Percentiles rank a stretch among this genome's conserved stretches.
Evolutionary conservation across 2,797 vertebrate species (phyloP).

Genomic region (Diglossa cyanea): DNA sequence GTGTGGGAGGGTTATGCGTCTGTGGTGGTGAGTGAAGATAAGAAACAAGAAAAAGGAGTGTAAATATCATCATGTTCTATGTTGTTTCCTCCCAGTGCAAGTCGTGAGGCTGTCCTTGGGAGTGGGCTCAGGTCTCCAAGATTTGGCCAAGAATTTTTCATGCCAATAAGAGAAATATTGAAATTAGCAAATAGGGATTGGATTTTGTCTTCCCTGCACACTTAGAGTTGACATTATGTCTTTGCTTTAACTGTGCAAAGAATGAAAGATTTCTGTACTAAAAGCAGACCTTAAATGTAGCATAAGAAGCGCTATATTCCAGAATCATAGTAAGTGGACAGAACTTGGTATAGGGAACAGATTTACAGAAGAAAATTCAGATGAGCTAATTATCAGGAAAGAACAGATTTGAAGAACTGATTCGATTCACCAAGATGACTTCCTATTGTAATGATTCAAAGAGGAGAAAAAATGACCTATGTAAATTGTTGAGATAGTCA

Average conservation of each 20-base stretch:
- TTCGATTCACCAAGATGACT: not conserved
- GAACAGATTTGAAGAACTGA: not conserved
- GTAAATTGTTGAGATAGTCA: not conserved
- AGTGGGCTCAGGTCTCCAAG: not conserved
- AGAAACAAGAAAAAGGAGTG: not conserved
- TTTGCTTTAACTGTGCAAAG: not conserved
- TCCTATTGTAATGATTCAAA: not conserved
- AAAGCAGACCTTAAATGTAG: not conserved
- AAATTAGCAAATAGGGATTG: not conserved
- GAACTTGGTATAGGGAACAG: not conserved
- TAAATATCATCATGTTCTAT: not conserved
- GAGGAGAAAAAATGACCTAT: not conserved
- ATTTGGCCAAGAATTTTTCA: not conserved
- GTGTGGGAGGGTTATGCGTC: not conserved
- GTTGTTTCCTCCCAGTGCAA: not conserved
- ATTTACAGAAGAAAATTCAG: not conserved
- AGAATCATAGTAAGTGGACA: not conserved
- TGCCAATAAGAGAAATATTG: not conserved
- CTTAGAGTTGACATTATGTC: not conserved
- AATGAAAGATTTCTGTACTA: not conserved
- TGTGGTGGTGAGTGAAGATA: not conserved
- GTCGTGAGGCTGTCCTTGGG: not conserved
- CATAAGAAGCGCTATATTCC: not conserved
- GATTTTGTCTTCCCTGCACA: not conserved
- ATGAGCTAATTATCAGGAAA: not conserved